Base-by-base conservation (phyloP, 2,888 invertebrate genomes). In the Hofmannophila pseudospretella region DNA sequence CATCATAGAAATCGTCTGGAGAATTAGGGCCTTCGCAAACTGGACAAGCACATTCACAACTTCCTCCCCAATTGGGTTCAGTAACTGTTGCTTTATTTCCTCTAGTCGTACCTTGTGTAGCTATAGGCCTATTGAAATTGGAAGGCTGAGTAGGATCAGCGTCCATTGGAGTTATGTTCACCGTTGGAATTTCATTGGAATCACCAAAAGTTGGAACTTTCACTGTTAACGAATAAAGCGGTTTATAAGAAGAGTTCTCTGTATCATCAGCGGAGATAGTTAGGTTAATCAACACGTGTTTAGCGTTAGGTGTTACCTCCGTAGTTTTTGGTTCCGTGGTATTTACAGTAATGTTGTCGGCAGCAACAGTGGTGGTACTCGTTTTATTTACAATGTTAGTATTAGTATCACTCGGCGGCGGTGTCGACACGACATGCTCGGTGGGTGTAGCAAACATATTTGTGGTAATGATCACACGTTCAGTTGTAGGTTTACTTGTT, bases 181-280 rank as follows among this genome's bases (percentile, higher is more conserved):
- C 80, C 40, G 81, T 86, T 38, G 90, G 89, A 36, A 88, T 73
- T 55, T 84, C 80, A 57, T 79, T 82, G 14, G 70, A 57, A 56
- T 88, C 82, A 22, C 87, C 88, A 51, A 89, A 84, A 36, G 91
- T 91, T 7, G 95, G 95, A 38, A 96, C 91, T 44, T 93, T 93
- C 41, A 95, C 91, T 58, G 95, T 94, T 51, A 95, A 82, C 23
- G 94, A 91, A 79, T 95, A 95, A 45, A 95, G 88, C 32, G 91
- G 91, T 60, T 90, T 90, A 56, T 89, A 86, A 48, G 70, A 64
- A 41, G 75, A 69, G 47, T 66, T 76, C 44, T 74, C 73, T 28
- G 74, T 68, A 43, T 81, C 71, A 58, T 94, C 93, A 28, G 93
- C 91, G 42, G 93, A 91, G 59, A 95, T 94, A 5, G 95, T 94